Evolutionary conservation across 2,888 invertebrate species (phyloP).

Genomic region (Brenthis ino): DNA sequence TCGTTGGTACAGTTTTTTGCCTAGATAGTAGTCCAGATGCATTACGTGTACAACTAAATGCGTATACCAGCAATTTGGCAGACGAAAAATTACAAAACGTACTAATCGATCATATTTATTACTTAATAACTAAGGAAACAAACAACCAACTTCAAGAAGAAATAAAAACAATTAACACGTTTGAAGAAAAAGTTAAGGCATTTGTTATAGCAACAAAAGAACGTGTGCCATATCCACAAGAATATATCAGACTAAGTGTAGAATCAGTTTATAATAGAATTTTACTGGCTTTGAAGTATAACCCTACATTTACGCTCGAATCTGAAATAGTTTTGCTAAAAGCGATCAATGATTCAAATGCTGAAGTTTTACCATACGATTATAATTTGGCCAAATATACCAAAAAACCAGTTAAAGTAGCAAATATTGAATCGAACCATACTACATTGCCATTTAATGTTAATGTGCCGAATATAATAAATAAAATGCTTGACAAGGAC

Average conservation of each 20-base stretch:
- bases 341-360: not conserved
- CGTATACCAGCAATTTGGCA: not conserved
- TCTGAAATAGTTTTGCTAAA: constrained; percentile 5
- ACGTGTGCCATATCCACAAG: constrained; percentile 6
- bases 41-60: not conserved
- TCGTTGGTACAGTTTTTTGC: not conserved
- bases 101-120: not conserved
- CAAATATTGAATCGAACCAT: constrained; percentile 3
- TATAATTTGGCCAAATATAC: constrained; percentile 9
- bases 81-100: constrained; percentile 7
- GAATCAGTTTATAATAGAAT: constrained; percentile 10
- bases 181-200: constrained; percentile 1
- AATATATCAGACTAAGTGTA: not conserved
- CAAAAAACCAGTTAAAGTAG: not conserved
- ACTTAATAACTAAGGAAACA: not conserved
- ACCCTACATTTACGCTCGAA: constrained; percentile 1
- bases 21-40: constrained; percentile 7
- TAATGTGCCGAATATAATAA: not conserved
- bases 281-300: not conserved
- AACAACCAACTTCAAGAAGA: not conserved
- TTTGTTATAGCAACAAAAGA: constrained; percentile 5
- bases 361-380: not conserved
- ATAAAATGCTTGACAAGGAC: not conserved
- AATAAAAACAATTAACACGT: not conserved
- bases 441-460: not conserved